Conservation (phyloP, 2,888 invertebrate genomes). For the Ctena decussata region DNA sequence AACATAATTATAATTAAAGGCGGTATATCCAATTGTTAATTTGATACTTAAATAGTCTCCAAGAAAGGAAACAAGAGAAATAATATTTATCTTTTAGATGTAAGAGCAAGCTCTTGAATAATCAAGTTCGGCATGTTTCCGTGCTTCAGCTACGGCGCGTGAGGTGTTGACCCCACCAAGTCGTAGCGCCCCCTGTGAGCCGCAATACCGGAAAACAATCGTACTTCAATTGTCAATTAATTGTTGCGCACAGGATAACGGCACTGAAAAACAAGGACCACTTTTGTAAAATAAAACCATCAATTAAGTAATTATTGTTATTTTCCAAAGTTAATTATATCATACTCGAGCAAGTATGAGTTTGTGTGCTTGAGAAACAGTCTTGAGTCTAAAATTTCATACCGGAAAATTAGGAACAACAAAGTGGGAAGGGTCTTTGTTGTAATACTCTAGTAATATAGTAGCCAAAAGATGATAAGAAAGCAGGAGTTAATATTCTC, state of each 20-base stretch:
- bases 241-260: conserved; percentile 53
- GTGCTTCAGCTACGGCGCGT: background rate
- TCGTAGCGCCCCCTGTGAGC: conserved; percentile 13
- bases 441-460: too few relatives aligned
- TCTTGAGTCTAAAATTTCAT: conserved; percentile 19
- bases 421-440: conserved; percentile 16
- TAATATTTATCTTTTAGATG: background rate
- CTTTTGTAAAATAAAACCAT: conserved; percentile 56
- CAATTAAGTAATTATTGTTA: conserved; percentile 47
- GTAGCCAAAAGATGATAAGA: too few relatives aligned
- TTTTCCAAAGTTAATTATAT: conserved; percentile 53
- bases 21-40: too few relatives aligned
- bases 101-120: background rate
- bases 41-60: too few relatives aligned
- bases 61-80: background rate
- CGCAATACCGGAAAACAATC: conserved; percentile 61
- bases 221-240: conserved; percentile 32
- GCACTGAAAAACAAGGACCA: conserved; percentile 43
- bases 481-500: too few relatives aligned
- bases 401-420: conserved; percentile 61
- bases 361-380: background rate
- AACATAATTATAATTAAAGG: too few relatives aligned
- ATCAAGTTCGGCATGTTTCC: background rate
- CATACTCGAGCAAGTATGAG: conserved; percentile 28
- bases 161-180: conserved; percentile 13